These are phyloP conservation scores for Folsomia manolachei DNA, from an alignment of 2,888 invertebrate species.

Conservation along the genomic window DNA sequence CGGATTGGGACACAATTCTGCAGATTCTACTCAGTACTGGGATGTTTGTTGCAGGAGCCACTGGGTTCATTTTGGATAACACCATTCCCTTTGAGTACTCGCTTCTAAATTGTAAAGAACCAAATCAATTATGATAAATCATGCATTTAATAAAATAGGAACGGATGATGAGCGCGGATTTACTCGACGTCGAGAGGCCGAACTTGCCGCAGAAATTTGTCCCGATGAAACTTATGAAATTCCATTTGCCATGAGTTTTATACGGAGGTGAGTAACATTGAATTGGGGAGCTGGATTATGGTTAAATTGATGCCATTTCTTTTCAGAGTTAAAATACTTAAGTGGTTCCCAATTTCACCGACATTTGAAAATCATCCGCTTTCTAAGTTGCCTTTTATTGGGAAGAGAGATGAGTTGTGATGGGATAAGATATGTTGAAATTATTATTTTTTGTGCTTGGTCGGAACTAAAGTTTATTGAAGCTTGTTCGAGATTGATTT, in stretches of 20 bases:
- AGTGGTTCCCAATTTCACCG: slow-evolving; percentile 43
- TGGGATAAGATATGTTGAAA: too few relatives aligned
- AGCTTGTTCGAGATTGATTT: too few relatives aligned
- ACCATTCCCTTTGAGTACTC: slow-evolving; percentile 58
- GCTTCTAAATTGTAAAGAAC: not conserved
- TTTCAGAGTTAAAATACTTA: slow-evolving; percentile 25
- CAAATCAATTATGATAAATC: not conserved
- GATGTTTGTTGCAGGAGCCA: slow-evolving; percentile 70
- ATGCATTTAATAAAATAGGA: slow-evolving; percentile 58
- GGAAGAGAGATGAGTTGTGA: too few relatives aligned
- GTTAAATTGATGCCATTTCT: not conserved
- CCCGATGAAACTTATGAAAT: slow-evolving; percentile 54
- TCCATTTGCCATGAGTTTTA: slow-evolving; percentile 54
- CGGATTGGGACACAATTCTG: slow-evolving; percentile 65
- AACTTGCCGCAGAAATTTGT: slow-evolving; percentile 26
- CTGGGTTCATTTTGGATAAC: slow-evolving; percentile 72
- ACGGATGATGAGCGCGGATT: slow-evolving; percentile 71
- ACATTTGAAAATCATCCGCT: slow-evolving; percentile 23
- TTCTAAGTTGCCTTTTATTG: not conserved
- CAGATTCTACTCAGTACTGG: slow-evolving; percentile 74
- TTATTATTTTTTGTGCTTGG: too few relatives aligned
- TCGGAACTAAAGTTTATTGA: too few relatives aligned
- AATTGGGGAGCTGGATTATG: not conserved
- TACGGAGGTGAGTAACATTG: not conserved
- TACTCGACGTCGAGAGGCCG: slow-evolving; percentile 55